A percentile compares a stretch with the other conserved stretches of the same genome.
Evolutionary conservation across 2,797 vertebrate species (phyloP).

Genomic region (Myotis vivesi): DNA sequence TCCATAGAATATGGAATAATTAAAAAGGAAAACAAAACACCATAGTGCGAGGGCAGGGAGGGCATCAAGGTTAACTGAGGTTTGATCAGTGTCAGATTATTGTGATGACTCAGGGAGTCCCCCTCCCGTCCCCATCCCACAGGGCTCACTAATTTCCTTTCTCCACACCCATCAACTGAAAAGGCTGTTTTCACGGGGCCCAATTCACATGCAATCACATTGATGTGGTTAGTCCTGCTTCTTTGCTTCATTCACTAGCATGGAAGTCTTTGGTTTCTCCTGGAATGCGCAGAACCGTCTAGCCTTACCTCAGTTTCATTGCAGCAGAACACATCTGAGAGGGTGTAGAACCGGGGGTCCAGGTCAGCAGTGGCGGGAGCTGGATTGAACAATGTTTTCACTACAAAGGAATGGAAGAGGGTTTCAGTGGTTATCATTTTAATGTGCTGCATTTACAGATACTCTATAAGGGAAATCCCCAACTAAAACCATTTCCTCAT

Average conservation of each 20-base stretch:
- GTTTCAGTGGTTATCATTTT: slow-evolving; percentile 34
- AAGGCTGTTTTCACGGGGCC: not conserved
- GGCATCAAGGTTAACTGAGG: not conserved
- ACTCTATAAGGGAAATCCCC: slow-evolving; percentile 19
- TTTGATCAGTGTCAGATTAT: not conserved
- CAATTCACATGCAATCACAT: not conserved
- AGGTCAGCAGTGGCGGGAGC: slow-evolving; percentile 92
- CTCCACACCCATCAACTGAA: not conserved
- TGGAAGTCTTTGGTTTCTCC: not conserved
- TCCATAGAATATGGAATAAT: not conserved
- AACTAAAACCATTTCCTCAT: not conserved
- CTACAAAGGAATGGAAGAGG: slow-evolving; percentile 84
- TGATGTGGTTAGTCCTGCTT: not conserved
- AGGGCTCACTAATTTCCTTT: slow-evolving; percentile 15
- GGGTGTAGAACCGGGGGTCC: slow-evolving; percentile 90
- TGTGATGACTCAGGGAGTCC: not conserved
- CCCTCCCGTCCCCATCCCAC: not conserved
- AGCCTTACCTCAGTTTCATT: slow-evolving; percentile 95
- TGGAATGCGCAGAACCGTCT: not conserved
- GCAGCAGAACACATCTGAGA: slow-evolving; percentile 96
- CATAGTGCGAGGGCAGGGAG: too few species aligned
- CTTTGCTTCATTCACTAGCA: not conserved
- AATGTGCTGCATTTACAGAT: not conserved
- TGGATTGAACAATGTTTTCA: slow-evolving; percentile 97
- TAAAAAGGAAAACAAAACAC: slow-evolving; percentile 40